Evolutionary conservation across 2,797 vertebrate genomes (phyloP).

Genomic region (Pangasius djambal): DNA sequence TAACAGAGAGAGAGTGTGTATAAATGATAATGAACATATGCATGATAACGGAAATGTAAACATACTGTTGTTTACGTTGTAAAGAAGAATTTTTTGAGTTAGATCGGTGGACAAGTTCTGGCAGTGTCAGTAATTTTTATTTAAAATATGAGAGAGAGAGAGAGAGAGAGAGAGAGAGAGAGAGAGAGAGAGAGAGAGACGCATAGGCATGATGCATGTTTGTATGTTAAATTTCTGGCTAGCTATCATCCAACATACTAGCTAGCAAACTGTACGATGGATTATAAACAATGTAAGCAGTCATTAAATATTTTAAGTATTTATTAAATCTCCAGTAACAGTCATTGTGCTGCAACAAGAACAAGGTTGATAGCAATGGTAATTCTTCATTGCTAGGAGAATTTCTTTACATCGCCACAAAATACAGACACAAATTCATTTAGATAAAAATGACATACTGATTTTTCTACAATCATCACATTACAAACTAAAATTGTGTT

Average conservation of each 20-base stretch:
- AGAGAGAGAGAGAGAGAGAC: not conserved
- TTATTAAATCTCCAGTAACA: not conserved
- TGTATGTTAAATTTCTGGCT: not conserved
- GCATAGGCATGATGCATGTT: not conserved
- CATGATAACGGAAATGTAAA: too few relatives aligned
- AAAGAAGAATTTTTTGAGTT: not conserved
- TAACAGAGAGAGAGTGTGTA: not conserved
- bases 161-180: not conserved
- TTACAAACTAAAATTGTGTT: not conserved
- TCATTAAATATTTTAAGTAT: not conserved
- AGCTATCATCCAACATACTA: not conserved
- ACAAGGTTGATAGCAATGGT: not conserved
- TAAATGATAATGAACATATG: not conserved
- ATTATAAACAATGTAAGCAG: not conserved
- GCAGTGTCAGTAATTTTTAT: not conserved
- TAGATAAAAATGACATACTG: not conserved
- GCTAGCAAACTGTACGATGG: not conserved
- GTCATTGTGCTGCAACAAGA: not conserved
- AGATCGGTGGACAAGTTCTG: not conserved
- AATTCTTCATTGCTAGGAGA: not conserved
- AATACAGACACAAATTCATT: not conserved
- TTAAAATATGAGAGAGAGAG: not conserved
- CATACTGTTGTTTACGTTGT: not conserved
- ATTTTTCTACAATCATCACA: not conserved
- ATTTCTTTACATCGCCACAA: not conserved